These are phyloP conservation scores for Rhinoderma darwinii DNA, from an alignment of 2,113 vertebrate genomes.

Conservation along the genomic window DNA sequence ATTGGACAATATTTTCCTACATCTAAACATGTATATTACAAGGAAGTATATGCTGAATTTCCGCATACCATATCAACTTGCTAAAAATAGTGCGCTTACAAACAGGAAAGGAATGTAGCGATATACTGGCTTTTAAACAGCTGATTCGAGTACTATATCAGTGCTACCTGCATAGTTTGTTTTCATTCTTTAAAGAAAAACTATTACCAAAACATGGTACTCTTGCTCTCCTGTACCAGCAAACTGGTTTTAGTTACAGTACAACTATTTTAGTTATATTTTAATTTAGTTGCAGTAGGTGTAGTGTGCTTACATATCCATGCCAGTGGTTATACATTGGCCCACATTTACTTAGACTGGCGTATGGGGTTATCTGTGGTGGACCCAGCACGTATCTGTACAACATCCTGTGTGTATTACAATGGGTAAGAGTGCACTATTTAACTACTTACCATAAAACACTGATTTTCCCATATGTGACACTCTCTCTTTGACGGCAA, in stretches of 20 bases:
- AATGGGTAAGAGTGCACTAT: too few species aligned
- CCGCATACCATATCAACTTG: neutral
- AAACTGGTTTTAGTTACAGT: neutral
- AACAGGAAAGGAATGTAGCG: neutral
- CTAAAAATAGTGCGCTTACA: neutral
- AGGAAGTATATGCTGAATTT: conserved; percentile 14
- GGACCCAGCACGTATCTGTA: too few species aligned
- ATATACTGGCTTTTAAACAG: conserved; percentile 7
- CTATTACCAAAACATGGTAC: neutral
- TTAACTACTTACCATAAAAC: too few species aligned
- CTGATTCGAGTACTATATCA: neutral
- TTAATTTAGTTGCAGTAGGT: neutral
- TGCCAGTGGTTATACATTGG: too few species aligned
- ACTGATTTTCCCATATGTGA: too few species aligned
- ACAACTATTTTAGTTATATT: neutral
- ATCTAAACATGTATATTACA: neutral
- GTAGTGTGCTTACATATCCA: too few species aligned
- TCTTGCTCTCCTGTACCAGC: neutral
- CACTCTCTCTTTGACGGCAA: too few species aligned
- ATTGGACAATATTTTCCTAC: neutral
- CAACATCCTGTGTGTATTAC: too few species aligned
- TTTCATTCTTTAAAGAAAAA: neutral
- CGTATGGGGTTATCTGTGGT: too few species aligned
- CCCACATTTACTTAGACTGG: too few species aligned
- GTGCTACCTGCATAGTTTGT: neutral